These are phyloP conservation scores for Drosophila pseudotakahashii DNA, from an alignment of 2,888 invertebrate genomes.

Conservation along the genomic window DNA sequence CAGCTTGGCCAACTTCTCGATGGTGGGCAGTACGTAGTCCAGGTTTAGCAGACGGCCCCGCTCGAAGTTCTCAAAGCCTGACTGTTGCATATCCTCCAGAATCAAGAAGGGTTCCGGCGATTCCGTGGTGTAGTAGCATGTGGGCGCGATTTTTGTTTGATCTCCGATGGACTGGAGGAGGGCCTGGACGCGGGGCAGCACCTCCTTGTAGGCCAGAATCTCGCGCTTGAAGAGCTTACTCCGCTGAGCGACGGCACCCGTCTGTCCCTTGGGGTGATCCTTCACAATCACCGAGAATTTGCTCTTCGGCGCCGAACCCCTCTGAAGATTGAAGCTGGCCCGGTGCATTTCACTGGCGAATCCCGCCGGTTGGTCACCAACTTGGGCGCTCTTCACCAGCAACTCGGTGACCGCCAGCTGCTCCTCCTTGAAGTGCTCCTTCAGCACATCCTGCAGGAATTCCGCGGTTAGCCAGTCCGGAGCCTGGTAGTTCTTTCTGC, in stretches of 20 bases:
- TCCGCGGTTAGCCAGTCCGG: slow-evolving; percentile 82
- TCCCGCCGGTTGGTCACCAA: slow-evolving; percentile 71
- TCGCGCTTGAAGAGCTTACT: slow-evolving; percentile 83
- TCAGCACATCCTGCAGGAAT: slow-evolving; percentile 82
- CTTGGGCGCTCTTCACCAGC: slow-evolving; percentile 69
- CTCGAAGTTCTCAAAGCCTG: slow-evolving; percentile 86
- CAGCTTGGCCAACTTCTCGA: slow-evolving; percentile 86
- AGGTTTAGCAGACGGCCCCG: slow-evolving; percentile 86
- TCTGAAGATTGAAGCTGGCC: slow-evolving; percentile 78
- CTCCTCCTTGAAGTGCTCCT: slow-evolving; percentile 82
- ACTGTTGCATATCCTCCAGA: slow-evolving; percentile 86
- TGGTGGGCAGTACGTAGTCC: slow-evolving; percentile 85
- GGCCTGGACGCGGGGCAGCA: slow-evolving; percentile 79
- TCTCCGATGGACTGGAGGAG: slow-evolving; percentile 81
- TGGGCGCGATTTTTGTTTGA: slow-evolving; percentile 81
- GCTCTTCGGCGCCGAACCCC: slow-evolving; percentile 67
- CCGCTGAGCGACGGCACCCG: slow-evolving; percentile 82
- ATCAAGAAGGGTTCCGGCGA: slow-evolving; percentile 84
- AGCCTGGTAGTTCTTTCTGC: slow-evolving; percentile 75
- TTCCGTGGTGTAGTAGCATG: slow-evolving; percentile 82
- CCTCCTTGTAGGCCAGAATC: slow-evolving; percentile 81
- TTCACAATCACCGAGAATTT: slow-evolving; percentile 83
- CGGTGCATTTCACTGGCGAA: slow-evolving; percentile 84
- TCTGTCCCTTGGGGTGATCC: slow-evolving; percentile 82
- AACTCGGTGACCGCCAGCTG: slow-evolving; percentile 74